Conservation (phyloP, 2,113 vertebrate genomes). For the Gracilinanus agilis region DNA sequence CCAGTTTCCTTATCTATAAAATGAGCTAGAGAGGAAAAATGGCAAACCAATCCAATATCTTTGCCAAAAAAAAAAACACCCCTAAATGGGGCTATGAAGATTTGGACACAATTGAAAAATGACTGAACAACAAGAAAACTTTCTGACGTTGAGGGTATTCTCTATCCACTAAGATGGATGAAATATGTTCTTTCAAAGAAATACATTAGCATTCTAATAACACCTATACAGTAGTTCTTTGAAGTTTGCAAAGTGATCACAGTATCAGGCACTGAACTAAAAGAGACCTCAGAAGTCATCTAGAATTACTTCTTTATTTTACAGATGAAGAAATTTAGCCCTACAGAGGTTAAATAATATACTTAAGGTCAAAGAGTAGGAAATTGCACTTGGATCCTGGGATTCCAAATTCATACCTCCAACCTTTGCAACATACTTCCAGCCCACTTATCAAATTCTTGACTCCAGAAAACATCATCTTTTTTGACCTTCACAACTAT, state of each 20-base stretch:
- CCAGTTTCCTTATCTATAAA: too few relatives aligned
- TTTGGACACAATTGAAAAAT: too few relatives aligned
- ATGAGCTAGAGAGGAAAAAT: too few relatives aligned
- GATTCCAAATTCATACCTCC: not conserved
- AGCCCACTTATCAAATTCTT: not conserved
- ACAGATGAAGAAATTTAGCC: not conserved
- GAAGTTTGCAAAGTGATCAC: not conserved
- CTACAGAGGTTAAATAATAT: not conserved
- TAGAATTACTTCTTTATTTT: not conserved
- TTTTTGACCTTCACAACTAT: not conserved
- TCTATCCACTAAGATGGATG: not conserved
- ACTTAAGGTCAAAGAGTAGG: not conserved
- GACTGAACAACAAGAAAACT: not conserved
- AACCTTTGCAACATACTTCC: not conserved
- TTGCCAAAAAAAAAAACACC: too few relatives aligned
- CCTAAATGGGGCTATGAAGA: too few relatives aligned
- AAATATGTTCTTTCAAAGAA: not conserved
- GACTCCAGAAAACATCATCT: not conserved
- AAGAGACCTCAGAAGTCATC: not conserved
- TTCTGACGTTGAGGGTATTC: not conserved
- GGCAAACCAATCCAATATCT: too few relatives aligned
- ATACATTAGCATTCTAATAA: not conserved
- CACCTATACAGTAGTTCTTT: not conserved
- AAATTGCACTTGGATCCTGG: not conserved
- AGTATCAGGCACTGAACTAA: not conserved